A percentile compares a stretch with the other conserved stretches of the same genome.
Evolutionary conservation across 2,113 vertebrate genomes (phyloP).

Genomic region (Aramus guarauna): DNA sequence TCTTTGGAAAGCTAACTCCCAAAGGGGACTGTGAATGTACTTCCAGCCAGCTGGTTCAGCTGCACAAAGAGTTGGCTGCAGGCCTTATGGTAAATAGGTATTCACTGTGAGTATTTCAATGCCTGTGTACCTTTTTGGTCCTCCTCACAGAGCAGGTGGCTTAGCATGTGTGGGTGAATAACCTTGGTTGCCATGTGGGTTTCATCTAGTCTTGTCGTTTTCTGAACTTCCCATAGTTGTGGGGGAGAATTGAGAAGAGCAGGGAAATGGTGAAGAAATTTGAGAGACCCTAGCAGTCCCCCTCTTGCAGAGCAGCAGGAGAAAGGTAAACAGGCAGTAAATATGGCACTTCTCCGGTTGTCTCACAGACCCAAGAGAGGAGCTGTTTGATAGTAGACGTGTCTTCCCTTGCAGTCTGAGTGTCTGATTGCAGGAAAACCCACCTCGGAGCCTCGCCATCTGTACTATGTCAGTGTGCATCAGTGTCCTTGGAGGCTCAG

Average conservation of each 20-base stretch:
- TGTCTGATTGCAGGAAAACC: neutral
- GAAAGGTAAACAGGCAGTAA: neutral
- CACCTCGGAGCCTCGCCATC: neutral
- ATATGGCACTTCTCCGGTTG: neutral
- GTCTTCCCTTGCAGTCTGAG: neutral
- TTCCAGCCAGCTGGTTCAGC: neutral
- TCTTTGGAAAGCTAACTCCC: neutral
- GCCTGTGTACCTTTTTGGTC: neutral
- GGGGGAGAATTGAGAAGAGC: neutral
- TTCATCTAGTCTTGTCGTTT: neutral
- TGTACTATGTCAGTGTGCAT: neutral
- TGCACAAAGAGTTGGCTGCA: neutral
- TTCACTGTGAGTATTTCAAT: neutral
- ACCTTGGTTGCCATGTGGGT: accelerated
- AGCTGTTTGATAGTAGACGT: neutral
- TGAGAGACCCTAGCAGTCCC: neutral
- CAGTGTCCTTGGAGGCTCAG: neutral
- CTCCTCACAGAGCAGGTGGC: neutral
- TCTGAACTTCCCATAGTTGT: neutral
- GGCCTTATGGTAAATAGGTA: neutral
- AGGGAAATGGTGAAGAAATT: neutral
- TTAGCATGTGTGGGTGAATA: neutral
- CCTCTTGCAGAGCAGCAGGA: neutral
- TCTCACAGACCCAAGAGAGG: neutral
- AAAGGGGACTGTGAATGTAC: neutral